Evolutionary conservation across 2,113 vertebrate genomes (phyloP), one percentile per base, ranked within the genome.

Genomic region (Silurus glanis): DNA sequence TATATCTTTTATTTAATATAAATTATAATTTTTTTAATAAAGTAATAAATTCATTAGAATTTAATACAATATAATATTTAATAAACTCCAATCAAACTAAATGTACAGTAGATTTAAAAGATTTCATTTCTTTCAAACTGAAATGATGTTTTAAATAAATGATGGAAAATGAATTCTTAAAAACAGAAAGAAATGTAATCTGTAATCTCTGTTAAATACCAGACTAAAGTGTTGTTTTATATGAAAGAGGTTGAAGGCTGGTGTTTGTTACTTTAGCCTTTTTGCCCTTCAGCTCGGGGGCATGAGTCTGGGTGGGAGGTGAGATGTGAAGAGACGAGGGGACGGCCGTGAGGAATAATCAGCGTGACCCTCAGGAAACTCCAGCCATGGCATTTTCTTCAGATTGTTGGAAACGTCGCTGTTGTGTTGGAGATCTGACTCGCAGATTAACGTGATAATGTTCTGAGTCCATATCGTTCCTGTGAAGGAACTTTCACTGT

Each of bases 281-380:
- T 75, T 91, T 93, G 28, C 45, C 85, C 86, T 91, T 94, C 82
- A 95, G 67, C 10, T 93, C 93, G 23, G 88, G 19, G 94, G 92
- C 89, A 95, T 91, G 80, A 96, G 88, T 0, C 87, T 75, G 0
- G 92, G 83, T 14, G 89, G 92, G 6, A 96, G 91, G 25, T 96
- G 95, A n/a, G 94, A 93, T 69, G n/a, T 45, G 2, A 95, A 89
- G 9, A 95, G 55, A 0, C 87, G 86, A 1, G 94, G 94, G 0
- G 92, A 91, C 0, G 90, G 86, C 0, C 91, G 83, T 0, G 83
- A 72, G 1, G 87, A 5, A 12, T 92, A 91, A 25, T 91, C 72
- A 0, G 86, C 14, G 1, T 86, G 53, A 17, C 51, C 90, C 5
- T n/a, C 13, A 6, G 0, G 53, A 64, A 86, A 90, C 89, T 94